Evolutionary conservation across 1,140 invertebrate genomes (phyloP).

Genomic region (Ooceraea biroi): DNA sequence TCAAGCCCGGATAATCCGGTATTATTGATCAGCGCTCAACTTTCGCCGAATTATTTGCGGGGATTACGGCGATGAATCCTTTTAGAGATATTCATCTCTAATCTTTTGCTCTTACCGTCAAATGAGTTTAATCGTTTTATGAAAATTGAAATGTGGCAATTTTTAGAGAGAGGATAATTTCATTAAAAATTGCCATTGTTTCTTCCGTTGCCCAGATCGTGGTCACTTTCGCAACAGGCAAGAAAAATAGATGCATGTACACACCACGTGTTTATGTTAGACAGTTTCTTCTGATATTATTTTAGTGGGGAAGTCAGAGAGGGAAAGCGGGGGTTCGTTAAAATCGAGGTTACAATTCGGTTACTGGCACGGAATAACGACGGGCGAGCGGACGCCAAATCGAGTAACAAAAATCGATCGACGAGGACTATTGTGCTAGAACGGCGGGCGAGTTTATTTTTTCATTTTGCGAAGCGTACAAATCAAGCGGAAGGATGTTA

Average conservation of each 20-base stretch:
- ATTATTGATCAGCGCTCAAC: slow-evolving; percentile 58
- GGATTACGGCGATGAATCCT: slow-evolving; percentile 49
- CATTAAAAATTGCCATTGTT: slow-evolving; percentile 1
- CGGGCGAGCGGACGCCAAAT: slow-evolving; percentile 46
- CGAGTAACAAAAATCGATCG: slow-evolving; percentile 67
- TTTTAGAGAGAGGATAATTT: neutral
- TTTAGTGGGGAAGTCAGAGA: slow-evolving; percentile 24
- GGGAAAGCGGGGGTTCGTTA: slow-evolving; percentile 58
- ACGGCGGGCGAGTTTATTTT: slow-evolving; percentile 50
- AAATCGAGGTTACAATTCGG: slow-evolving; percentile 68
- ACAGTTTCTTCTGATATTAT: slow-evolving; percentile 31
- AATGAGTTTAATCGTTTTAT: neutral
- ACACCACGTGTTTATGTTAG: slow-evolving; percentile 38
- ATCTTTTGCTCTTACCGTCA: neutral
- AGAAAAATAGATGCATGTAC: slow-evolving; percentile 32
- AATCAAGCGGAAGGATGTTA: slow-evolving; percentile 78
- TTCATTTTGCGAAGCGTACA: slow-evolving; percentile 68
- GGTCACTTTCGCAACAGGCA: neutral
- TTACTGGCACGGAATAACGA: slow-evolving; percentile 48
- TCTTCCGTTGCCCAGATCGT: neutral
- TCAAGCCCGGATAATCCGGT: slow-evolving; percentile 43
- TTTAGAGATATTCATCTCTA: slow-evolving; percentile 39
- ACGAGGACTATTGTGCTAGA: slow-evolving; percentile 53
- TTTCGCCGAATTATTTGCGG: slow-evolving; percentile 23
- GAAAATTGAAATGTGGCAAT: slow-evolving; percentile 3